Base-by-base conservation (phyloP, 2,888 invertebrate species). In the Sphinx pinastri region DNA sequence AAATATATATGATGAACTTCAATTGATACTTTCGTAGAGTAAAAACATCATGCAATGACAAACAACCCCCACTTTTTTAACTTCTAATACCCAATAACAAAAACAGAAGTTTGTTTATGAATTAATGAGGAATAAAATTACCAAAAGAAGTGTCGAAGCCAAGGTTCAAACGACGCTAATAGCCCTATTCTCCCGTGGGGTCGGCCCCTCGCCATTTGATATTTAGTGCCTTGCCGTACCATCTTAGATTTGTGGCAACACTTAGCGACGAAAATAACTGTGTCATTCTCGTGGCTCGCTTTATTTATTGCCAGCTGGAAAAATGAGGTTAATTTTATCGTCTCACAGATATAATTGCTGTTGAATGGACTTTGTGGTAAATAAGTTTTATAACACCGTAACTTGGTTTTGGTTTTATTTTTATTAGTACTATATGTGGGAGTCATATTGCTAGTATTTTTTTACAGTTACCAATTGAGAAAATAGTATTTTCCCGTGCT, bases 151-250 rank as follows among this genome's bases (percentile, higher is more conserved):
- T 77, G 75, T 75, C 72, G 74, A 81, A 85, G 90, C 89, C 90
- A 91, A 83, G 86, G 92, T 93, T 92, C 89, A 88, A 85, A 84
- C 82, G 79, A 81, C 79, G 87, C 88, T 90, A 91, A 90, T 91
- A 86, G 90, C 82, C 78, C 76, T 79, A 79, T 74, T 79, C 88
- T 84, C 82, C 81, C 82, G 71, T 71, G 76, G 84, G 83, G 82
- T 75, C 70, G 69, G 59, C 71, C 74, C 79, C 73, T 74, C 75
- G 75, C 80, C 72, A 75, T 77, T 81, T 82, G 77, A 88, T 90
- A 92, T 91, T 92, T 92, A 92, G 84, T 84, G 77, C 92, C 92
- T 90, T 87, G 89, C 85, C 87, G 93, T 92, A 90, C 92, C 92
- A 92, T 91, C 92, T 92, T 85, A 90, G 90, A 93, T 89, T 91